A percentile compares a stretch with the other conserved stretches of the same genome.
phyloP scores from a whole-genome alignment of 1,140 invertebrate species.

The Nylanderia fulva region DNA sequence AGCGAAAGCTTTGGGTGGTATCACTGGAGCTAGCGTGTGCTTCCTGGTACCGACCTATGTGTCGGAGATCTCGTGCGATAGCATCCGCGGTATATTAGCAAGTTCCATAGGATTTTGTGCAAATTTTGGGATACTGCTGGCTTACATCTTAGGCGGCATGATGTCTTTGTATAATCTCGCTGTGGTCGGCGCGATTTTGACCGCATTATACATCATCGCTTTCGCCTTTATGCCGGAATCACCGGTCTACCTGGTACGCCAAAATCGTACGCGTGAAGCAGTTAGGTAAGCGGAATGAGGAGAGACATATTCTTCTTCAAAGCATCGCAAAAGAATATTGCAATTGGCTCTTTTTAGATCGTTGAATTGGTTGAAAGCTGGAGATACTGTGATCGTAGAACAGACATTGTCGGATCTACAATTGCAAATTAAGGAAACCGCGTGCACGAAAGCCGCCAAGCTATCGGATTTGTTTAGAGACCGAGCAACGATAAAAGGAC shows the following conservation, averaged over 20 bases:
- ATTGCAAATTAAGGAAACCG: constrained; percentile 71
- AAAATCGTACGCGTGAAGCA: constrained; percentile 78
- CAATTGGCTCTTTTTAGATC: constrained; percentile 78
- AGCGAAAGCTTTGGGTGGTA: constrained; percentile 82
- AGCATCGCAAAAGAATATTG: background rate
- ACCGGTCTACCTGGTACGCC: constrained; percentile 84
- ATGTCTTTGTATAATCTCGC: constrained; percentile 85
- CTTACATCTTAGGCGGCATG: constrained; percentile 87
- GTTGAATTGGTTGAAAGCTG: constrained; percentile 86
- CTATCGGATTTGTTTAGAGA: constrained; percentile 78
- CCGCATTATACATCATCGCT: constrained; percentile 83
- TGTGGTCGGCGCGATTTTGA: constrained; percentile 81
- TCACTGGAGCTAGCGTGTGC: constrained; percentile 85
- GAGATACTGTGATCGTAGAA: constrained; percentile 80
- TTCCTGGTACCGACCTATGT: constrained; percentile 87
- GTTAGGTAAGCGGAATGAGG: constrained; percentile 75
- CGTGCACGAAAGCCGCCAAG: constrained; percentile 59
- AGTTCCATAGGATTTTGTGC: constrained; percentile 85
- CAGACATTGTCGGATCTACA: constrained; percentile 77
- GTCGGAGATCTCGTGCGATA: constrained; percentile 87
- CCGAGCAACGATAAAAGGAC: constrained; percentile 79
- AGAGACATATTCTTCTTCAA: constrained; percentile 31
- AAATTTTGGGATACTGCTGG: constrained; percentile 87
- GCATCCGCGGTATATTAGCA: constrained; percentile 87
- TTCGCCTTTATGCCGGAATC: constrained; percentile 88